These are phyloP conservation scores for Cladopsammia gracilis DNA, from an alignment of 64 coral and sea anemone genomes.

Conservation along the genomic window DNA sequence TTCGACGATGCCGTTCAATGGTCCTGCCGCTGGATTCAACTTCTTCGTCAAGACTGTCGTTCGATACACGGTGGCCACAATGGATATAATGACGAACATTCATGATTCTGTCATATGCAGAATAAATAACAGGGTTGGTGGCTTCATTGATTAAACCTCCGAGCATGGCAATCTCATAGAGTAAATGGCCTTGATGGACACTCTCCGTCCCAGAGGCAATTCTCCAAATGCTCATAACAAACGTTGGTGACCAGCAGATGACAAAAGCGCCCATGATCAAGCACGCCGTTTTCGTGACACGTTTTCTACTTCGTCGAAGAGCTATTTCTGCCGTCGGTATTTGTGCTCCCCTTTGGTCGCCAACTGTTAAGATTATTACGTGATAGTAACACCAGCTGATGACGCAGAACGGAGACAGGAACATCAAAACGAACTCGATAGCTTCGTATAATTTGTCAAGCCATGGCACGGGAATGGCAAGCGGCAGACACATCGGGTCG, in stretches of 20 bases:
- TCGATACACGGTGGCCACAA: neutral
- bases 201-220: slow-evolving; percentile 47
- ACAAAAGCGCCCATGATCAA: slow-evolving; percentile 49
- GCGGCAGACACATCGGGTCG: neutral
- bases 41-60: neutral
- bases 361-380: slow-evolving; percentile 33
- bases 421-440: slow-evolving; percentile 31
- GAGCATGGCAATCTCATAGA: slow-evolving; percentile 62
- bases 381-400: slow-evolving; percentile 70
- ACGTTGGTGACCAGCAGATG: slow-evolving; percentile 67
- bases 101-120: slow-evolving; percentile 4
- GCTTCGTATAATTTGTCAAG: slow-evolving; percentile 68
- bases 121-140: slow-evolving; percentile 63
- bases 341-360: neutral
- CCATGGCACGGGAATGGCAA: slow-evolving; percentile 66
- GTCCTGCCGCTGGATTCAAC: neutral
- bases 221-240: slow-evolving; percentile 52
- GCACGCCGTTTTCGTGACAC: slow-evolving; percentile 41
- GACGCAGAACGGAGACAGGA: slow-evolving; percentile 45
- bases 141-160: slow-evolving; percentile 70
- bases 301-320: slow-evolving; percentile 42
- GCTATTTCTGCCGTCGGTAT: neutral
- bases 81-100: neutral
- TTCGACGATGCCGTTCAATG: neutral
- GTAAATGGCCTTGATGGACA: slow-evolving; percentile 5